These are phyloP conservation scores for Minunthozetes semirufus DNA, from an alignment of 2,888 invertebrate genomes.

Conservation along the genomic window DNA sequence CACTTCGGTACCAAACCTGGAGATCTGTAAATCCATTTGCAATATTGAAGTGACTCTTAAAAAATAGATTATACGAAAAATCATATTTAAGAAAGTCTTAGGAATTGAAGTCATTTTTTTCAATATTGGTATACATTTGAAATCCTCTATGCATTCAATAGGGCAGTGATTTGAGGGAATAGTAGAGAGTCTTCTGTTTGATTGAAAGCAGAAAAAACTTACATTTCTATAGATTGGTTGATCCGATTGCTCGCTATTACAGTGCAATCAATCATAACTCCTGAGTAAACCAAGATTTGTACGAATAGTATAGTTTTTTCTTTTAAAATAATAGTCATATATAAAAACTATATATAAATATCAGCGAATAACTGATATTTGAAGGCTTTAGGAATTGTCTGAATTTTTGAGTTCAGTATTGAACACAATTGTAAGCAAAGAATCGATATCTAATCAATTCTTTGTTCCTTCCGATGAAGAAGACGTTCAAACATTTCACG, in stretches of 20 bases:
- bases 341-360: not conserved
- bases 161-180: not conserved
- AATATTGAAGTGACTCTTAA: not conserved
- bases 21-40: not conserved
- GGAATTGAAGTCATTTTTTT: no score
- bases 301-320: not conserved
- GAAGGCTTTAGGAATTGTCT: not conserved
- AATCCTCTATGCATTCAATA: not conserved
- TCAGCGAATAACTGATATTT: constrained; percentile 17
- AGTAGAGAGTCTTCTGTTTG: not conserved
- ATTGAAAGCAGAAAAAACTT: not conserved
- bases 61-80: not conserved
- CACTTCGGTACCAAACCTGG: not conserved
- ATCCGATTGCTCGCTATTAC: not conserved
- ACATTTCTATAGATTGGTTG: not conserved
- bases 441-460: constrained; percentile 31
- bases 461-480: not conserved
- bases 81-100: not conserved
- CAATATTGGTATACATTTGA: no score
- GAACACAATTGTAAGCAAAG: not conserved
- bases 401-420: not conserved
- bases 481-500: not conserved
- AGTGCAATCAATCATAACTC: constrained; percentile 19
- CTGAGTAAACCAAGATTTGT: not conserved
- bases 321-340: constrained; percentile 5